A percentile compares a stretch with the other conserved stretches of the same genome.
Evolutionary conservation across 2,888 invertebrate species (phyloP).

Genomic region (Ophion obscuratus): DNA sequence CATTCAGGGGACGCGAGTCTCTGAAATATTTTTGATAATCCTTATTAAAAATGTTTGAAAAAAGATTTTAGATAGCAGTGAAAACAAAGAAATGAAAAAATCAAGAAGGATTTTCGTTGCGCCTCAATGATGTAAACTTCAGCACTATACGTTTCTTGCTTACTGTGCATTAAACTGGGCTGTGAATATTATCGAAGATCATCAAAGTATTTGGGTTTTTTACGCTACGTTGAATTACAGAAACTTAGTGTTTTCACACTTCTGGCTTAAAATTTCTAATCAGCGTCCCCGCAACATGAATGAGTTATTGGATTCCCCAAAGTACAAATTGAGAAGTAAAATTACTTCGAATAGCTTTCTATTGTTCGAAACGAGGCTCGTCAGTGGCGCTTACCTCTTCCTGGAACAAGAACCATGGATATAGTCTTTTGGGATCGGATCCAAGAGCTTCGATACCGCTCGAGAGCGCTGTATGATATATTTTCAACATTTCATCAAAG

Average conservation of each 20-base stretch:
- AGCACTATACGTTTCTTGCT: neutral
- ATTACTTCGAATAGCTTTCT: neutral
- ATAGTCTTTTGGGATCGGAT: constrained; percentile 86
- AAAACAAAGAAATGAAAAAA: no score
- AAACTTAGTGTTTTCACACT: neutral
- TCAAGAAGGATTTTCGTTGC: no score
- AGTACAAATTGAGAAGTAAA: neutral
- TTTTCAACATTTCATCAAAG: constrained; percentile 86
- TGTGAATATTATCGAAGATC: neutral
- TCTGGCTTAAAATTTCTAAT: neutral
- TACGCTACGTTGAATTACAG: neutral
- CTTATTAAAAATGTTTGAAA: no score
- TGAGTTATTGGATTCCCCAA: neutral
- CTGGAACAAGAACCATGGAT: constrained; percentile 85
- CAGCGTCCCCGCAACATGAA: neutral
- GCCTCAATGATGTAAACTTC: no score
- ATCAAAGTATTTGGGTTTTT: neutral
- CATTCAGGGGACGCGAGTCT: no score
- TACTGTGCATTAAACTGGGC: neutral
- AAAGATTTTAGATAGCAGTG: no score
- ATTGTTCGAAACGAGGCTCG: neutral
- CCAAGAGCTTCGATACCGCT: constrained; percentile 86
- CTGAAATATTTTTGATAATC: no score
- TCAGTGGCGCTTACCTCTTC: constrained; percentile 81
- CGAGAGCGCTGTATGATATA: constrained; percentile 87